Percentiles rank a stretch among this genome's conserved stretches.
phyloP scores from a whole-genome alignment of 2,888 invertebrate genomes.

The Poecilus cupreus region DNA sequence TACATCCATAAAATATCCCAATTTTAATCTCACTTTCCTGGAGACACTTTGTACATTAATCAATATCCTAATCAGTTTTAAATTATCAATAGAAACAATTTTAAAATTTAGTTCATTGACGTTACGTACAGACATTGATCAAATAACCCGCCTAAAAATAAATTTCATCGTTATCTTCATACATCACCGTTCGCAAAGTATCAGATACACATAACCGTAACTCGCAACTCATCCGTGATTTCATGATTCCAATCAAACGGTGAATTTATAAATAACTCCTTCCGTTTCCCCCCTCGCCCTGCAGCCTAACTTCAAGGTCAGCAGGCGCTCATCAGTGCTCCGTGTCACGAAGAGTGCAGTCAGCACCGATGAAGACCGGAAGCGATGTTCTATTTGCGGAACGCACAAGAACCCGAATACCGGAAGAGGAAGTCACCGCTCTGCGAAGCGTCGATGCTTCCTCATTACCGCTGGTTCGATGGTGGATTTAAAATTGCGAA shows the following conservation, averaged over 20 bases:
- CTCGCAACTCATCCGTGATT: not conserved
- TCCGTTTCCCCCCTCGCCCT: too few relatives aligned
- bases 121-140: not conserved
- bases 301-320: not conserved
- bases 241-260: not conserved
- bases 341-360: not conserved
- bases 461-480: slow-evolving; percentile 31
- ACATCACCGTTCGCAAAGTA: not conserved
- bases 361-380: not conserved
- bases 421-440: slow-evolving; percentile 28
- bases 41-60: too few relatives aligned
- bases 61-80: too few relatives aligned
- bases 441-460: slow-evolving; percentile 2
- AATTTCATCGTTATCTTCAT: not conserved
- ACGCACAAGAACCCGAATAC: not conserved
- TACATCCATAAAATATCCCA: too few relatives aligned
- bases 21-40: too few relatives aligned
- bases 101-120: too few relatives aligned
- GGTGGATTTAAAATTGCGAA: not conserved
- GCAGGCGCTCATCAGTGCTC: not conserved
- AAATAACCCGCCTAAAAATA: not conserved
- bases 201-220: not conserved
- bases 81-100: too few relatives aligned
- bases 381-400: slow-evolving; percentile 34
- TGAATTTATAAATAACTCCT: not conserved